These are phyloP conservation scores for Asbolus verrucosus DNA, from an alignment of 1,140 invertebrate species.

Conservation along the genomic window DNA sequence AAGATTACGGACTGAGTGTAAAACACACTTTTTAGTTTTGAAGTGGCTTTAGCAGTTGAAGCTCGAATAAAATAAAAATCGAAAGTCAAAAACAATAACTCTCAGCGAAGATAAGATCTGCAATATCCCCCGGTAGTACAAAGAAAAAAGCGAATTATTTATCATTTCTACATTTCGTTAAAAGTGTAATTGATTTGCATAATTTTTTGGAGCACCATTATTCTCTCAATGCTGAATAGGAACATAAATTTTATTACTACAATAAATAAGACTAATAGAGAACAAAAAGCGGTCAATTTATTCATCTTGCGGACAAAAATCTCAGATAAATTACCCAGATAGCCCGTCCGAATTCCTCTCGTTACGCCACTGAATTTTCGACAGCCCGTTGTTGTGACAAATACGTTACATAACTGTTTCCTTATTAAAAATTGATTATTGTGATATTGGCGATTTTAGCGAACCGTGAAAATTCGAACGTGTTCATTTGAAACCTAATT, in stretches of 20 bases:
- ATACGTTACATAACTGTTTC: conserved; percentile 14
- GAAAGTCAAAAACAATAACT: no score
- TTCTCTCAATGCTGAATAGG: not conserved
- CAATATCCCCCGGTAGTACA: no score
- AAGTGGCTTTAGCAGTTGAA: no score
- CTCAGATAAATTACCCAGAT: not conserved
- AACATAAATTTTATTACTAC: not conserved
- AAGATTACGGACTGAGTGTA: no score
- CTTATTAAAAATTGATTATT: conserved; percentile 39
- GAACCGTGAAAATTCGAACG: conserved; percentile 44
- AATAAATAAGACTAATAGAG: not conserved
- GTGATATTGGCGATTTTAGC: conserved; percentile 35
- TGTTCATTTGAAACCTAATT: conserved; percentile 42
- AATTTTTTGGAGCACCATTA: no score
- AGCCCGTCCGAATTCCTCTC: not conserved
- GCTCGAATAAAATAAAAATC: no score
- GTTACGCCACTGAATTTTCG: conserved; percentile 15
- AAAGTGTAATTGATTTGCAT: no score
- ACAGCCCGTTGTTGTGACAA: not conserved
- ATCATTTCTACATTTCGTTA: no score
- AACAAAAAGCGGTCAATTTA: not conserved
- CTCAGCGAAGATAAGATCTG: no score
- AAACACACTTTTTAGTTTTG: no score
- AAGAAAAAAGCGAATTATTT: no score
- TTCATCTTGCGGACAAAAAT: no score